Percentiles rank a stretch among this genome's conserved stretches.
phyloP scores from a whole-genome alignment of 1,140 invertebrate genomes.

The Megathymus violae region DNA sequence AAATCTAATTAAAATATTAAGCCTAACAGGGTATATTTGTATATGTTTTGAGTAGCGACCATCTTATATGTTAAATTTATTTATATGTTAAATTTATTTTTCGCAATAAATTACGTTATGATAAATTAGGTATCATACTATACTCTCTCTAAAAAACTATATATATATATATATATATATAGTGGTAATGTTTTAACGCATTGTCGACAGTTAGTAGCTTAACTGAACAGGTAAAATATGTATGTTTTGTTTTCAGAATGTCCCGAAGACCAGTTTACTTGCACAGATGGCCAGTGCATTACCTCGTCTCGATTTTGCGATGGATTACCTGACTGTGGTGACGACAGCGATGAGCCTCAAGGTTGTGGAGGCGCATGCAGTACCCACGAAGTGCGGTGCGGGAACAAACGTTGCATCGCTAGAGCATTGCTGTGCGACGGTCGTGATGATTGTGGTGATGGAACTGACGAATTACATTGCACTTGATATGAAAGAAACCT shows the following conservation, averaged over 20 bases:
- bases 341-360: slow-evolving; percentile 91
- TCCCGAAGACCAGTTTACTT: slow-evolving; percentile 74
- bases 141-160: too few relatives aligned
- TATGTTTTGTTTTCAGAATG: slow-evolving; percentile 67
- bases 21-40: too few relatives aligned
- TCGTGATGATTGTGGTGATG: slow-evolving; percentile 53
- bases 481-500: slow-evolving; percentile 50
- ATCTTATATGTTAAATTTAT: too few relatives aligned
- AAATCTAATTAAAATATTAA: too few relatives aligned
- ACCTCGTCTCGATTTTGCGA: slow-evolving; percentile 92
- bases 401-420: slow-evolving; percentile 86
- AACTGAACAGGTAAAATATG: too few relatives aligned
- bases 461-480: slow-evolving; percentile 86
- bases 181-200: too few relatives aligned
- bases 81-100: too few relatives aligned
- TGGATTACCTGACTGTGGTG: slow-evolving; percentile 91
- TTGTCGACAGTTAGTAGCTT: too few relatives aligned
- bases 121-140: too few relatives aligned
- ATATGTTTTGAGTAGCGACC: too few relatives aligned
- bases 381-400: slow-evolving; percentile 72
- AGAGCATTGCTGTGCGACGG: slow-evolving; percentile 53
- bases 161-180: too few relatives aligned
- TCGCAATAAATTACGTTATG: too few relatives aligned
- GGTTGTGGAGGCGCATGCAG: slow-evolving; percentile 86
- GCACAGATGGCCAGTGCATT: slow-evolving; percentile 89